These are phyloP conservation scores for Oplegnathus fasciatus DNA, from an alignment of 2,113 vertebrate genomes.

Conservation along the genomic window DNA sequence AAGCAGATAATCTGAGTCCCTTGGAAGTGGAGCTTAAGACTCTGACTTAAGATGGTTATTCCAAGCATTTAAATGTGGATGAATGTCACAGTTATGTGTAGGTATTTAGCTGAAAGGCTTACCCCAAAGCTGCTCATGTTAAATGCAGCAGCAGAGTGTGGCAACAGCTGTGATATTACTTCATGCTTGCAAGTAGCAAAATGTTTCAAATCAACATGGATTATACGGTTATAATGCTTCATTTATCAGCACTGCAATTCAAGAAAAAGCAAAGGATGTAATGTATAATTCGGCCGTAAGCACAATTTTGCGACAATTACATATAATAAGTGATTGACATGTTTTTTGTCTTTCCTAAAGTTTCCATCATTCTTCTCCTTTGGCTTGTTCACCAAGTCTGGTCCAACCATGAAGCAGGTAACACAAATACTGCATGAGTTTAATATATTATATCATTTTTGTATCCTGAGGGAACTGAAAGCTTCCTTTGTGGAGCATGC, in stretches of 20 bases:
- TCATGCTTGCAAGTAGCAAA: neutral
- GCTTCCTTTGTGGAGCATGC: neutral
- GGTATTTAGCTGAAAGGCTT: neutral
- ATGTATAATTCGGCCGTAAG: neutral
- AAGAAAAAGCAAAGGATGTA: neutral
- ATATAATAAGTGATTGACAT: neutral
- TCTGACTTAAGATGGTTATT: neutral
- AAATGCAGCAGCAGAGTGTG: neutral
- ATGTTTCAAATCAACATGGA: neutral
- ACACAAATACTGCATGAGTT: neutral
- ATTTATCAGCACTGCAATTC: neutral
- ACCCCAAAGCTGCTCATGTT: neutral
- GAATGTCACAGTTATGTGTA: neutral
- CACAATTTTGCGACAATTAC: neutral
- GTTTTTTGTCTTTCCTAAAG: slow-evolving; percentile 67
- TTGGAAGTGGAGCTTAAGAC: neutral
- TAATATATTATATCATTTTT: neutral
- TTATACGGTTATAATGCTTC: neutral
- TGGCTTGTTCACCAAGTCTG: slow-evolving; percentile 87
- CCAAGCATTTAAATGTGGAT: neutral
- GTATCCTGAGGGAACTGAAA: neutral
- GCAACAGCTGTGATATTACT: neutral
- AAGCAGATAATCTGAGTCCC: neutral
- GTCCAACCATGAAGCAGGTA: slow-evolving; percentile 92
- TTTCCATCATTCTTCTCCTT: slow-evolving; percentile 91